A percentile compares a stretch with the other conserved stretches of the same genome.
These are phyloP conservation scores for Nezara viridula DNA, from an alignment of 2,888 invertebrate species.

Conservation along the genomic window DNA sequence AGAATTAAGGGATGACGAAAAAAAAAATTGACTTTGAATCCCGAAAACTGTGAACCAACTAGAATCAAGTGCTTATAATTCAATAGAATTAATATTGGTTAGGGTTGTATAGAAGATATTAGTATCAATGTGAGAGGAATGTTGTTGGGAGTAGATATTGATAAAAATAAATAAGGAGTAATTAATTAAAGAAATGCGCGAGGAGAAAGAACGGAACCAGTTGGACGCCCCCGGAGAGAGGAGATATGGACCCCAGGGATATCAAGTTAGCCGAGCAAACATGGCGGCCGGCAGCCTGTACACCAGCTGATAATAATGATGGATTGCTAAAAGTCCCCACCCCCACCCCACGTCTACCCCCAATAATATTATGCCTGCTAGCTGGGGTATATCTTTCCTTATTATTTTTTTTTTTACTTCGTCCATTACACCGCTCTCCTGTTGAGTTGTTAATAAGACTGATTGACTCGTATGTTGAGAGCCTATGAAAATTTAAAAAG, in stretches of 20 bases:
- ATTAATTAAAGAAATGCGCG: not conserved
- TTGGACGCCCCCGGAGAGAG: not conserved
- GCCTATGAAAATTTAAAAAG: not conserved
- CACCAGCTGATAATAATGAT: conserved; percentile 65
- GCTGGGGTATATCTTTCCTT: not conserved
- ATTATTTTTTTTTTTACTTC: not conserved
- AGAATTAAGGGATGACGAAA: too few species aligned
- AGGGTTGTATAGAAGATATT: not conserved
- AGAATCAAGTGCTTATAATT: not conserved
- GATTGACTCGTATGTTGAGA: not conserved
- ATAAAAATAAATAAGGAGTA: not conserved
- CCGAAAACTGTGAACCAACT: too few species aligned
- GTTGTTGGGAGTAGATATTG: not conserved
- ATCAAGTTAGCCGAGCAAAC: conserved; percentile 63
- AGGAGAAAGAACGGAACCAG: not conserved
- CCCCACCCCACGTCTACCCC: conserved; percentile 36
- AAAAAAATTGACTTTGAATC: too few species aligned
- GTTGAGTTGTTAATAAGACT: not conserved
- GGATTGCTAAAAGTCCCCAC: conserved; percentile 61
- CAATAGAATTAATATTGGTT: not conserved
- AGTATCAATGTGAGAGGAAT: not conserved
- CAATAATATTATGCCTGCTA: conserved; percentile 66
- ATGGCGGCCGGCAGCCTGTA: conserved; percentile 62
- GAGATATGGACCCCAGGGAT: conserved; percentile 54
- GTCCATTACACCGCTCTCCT: not conserved